Evolutionary conservation across 2,888 invertebrate genomes (phyloP).

Genomic region (Nasonovia ribisnigri): DNA sequence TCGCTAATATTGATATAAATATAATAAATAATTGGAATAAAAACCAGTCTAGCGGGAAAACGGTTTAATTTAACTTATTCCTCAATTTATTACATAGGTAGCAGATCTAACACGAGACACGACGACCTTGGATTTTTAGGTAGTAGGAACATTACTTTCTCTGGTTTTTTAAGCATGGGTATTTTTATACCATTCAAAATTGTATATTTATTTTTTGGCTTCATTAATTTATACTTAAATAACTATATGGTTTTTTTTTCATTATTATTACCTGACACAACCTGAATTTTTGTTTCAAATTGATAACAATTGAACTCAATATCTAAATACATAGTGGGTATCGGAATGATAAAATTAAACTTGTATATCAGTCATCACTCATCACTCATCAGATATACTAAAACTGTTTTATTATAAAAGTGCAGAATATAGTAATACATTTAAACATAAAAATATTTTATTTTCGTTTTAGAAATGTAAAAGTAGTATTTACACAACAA

Average conservation of each 20-base stretch:
- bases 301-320: background rate
- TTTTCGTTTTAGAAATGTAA: background rate
- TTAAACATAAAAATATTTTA: background rate
- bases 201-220: background rate
- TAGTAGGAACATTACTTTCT: background rate
- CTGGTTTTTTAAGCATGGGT: background rate
- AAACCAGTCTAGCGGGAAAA: background rate
- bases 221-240: background rate
- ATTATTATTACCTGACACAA: background rate
- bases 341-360: background rate
- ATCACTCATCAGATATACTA: background rate
- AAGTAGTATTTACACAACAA: background rate
- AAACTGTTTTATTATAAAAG: background rate
- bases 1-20: background rate
- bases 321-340: background rate
- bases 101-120: background rate
- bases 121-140: background rate
- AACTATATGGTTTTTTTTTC: background rate
- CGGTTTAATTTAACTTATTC: background rate
- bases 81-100: background rate
- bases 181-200: background rate
- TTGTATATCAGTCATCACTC: background rate
- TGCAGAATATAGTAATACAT: background rate
- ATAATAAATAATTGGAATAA: background rate
- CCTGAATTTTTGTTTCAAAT: background rate